These are phyloP conservation scores for Chaetophractus vellerosus DNA, from an alignment of 2,797 vertebrate species.

Conservation along the genomic window DNA sequence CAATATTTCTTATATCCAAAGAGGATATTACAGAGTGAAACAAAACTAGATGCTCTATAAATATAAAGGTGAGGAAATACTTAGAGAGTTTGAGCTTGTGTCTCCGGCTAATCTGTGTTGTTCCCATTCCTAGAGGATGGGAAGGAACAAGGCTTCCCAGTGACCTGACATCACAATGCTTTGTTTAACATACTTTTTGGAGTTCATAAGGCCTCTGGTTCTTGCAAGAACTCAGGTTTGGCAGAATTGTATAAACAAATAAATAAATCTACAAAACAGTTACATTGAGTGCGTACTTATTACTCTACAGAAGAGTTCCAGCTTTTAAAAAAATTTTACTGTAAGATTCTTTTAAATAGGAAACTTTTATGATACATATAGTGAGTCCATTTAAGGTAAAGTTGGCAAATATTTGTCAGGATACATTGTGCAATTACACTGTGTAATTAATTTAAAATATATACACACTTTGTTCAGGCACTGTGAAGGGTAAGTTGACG, in stretches of 20 bases:
- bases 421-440: background rate
- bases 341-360: background rate
- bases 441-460: background rate
- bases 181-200: background rate
- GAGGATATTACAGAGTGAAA: background rate
- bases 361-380: background rate
- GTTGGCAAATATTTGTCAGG: constrained; percentile 13
- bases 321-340: background rate
- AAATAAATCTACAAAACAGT: constrained; percentile 9
- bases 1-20: constrained; percentile 1
- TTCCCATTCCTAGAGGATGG: background rate
- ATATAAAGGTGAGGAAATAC: background rate
- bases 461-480: constrained; percentile 34
- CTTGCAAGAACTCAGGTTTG: background rate
- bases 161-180: background rate
- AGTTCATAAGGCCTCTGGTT: background rate
- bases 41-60: background rate
- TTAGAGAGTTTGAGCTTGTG: background rate
- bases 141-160: background rate
- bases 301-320: background rate
- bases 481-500: background rate
- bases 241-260: background rate
- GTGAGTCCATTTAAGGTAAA: constrained; percentile 19
- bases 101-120: background rate
- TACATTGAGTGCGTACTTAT: background rate